These are phyloP conservation scores for Hyppa rectilinea DNA, from an alignment of 2,888 invertebrate species.

Conservation along the genomic window DNA sequence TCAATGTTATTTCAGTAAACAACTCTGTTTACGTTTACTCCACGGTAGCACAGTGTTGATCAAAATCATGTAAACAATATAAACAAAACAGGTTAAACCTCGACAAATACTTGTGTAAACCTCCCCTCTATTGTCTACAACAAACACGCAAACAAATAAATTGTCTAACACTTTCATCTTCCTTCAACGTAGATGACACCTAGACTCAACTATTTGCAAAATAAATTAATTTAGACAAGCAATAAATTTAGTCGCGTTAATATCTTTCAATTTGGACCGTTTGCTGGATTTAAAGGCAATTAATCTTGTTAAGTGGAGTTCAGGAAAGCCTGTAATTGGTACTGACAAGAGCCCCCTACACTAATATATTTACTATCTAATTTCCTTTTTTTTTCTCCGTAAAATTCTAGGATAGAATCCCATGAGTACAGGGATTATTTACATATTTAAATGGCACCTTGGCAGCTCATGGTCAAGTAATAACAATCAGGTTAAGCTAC, in stretches of 20 bases:
- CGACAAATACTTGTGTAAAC: conserved; percentile 20
- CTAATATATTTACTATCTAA: conserved; percentile 39
- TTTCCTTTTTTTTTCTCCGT: conserved; percentile 16
- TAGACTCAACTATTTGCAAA: conserved; percentile 40
- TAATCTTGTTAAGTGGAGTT: conserved; percentile 63
- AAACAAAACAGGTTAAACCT: conserved; percentile 7
- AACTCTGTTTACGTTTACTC: not conserved
- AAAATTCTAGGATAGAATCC: not conserved
- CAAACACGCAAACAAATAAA: conserved; percentile 16
- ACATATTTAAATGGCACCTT: too few relatives aligned
- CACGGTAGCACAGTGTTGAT: not conserved
- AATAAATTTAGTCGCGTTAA: conserved; percentile 59
- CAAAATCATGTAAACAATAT: conserved; percentile 20
- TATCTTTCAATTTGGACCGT: conserved; percentile 62
- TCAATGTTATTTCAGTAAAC: conserved; percentile 9
- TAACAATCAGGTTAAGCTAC: too few relatives aligned
- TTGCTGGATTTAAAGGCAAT: conserved; percentile 62
- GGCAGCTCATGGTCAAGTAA: too few relatives aligned
- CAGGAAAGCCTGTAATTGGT: conserved; percentile 56
- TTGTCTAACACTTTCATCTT: conserved; percentile 16
- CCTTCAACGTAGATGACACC: not conserved
- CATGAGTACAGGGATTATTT: not conserved
- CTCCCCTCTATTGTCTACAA: not conserved
- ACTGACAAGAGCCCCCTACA: conserved; percentile 34
- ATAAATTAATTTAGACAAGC: conserved; percentile 49